Conservation (phyloP, 2,113 vertebrate species). For the Chionis minor region DNA sequence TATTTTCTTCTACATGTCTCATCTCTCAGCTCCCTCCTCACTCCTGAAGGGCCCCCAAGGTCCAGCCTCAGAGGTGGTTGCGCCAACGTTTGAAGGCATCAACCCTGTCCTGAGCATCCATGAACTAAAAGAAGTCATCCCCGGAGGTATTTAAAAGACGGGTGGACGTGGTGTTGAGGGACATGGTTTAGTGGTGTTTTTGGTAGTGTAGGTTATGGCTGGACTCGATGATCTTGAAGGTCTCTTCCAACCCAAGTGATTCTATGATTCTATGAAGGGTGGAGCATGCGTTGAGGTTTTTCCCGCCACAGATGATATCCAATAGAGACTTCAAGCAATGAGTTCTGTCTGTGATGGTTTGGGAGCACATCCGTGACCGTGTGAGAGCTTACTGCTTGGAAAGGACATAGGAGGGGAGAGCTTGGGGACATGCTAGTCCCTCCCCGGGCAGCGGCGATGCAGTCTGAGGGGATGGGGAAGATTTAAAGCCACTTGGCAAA, state of each 20-base stretch:
- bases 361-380: neutral
- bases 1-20: neutral
- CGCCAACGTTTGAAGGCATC: neutral
- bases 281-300: neutral
- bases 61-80: neutral
- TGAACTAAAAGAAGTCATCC: neutral
- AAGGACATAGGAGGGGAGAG: neutral
- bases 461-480: neutral
- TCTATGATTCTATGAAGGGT: too few species aligned
- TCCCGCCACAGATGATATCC: neutral
- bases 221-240: too few species aligned
- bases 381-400: neutral
- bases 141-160: too few species aligned
- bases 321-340: neutral
- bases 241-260: too few species aligned
- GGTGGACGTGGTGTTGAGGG: too few species aligned
- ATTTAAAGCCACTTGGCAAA: neutral
- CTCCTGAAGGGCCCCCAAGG: neutral
- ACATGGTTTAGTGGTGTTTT: too few species aligned
- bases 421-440: neutral
- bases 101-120: accelerated
- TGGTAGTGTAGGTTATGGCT: too few species aligned
- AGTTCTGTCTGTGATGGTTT: neutral
- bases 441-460: neutral
- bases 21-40: neutral